Percentiles rank a stretch among this genome's conserved stretches.
Conservation (phyloP, 2,888 invertebrate genomes). For the Imbricaverruca yamaguchii region DNA sequence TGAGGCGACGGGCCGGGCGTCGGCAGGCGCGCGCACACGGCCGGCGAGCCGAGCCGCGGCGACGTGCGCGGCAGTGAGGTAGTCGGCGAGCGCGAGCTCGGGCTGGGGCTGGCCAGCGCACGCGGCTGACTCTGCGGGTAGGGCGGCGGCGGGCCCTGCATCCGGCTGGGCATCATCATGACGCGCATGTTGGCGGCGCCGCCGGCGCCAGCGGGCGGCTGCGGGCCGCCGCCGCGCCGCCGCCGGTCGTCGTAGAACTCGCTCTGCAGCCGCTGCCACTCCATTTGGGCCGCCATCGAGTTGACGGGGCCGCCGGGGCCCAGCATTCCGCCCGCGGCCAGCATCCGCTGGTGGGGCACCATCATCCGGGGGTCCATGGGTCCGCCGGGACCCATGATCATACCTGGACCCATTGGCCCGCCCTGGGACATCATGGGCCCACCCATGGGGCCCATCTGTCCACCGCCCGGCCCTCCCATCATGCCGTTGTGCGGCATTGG, state of each 20-base stretch:
- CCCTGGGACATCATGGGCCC: constrained; percentile 38
- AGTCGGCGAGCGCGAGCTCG: constrained; percentile 33
- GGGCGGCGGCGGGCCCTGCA: constrained; percentile 68
- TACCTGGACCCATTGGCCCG: constrained; percentile 34
- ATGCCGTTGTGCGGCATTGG: constrained; percentile 24
- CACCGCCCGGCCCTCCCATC: constrained; percentile 25
- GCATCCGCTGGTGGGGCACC: constrained; percentile 32
- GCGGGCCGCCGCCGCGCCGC: constrained; percentile 35
- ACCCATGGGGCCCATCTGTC: constrained; percentile 30
- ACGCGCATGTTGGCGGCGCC: constrained; percentile 36
- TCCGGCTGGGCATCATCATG: constrained; percentile 35
- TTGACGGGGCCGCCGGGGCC: constrained; percentile 32
- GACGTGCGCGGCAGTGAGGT: constrained; percentile 29
- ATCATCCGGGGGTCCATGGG: constrained; percentile 29
- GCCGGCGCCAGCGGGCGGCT: constrained; percentile 38
- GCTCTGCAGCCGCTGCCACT: constrained; percentile 85
- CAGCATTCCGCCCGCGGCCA: constrained; percentile 32
- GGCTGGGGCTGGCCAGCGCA: constrained; percentile 42
- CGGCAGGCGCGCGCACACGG: constrained; percentile 54
- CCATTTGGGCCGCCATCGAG: constrained; percentile 58
- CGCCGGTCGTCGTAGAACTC: constrained; percentile 69
- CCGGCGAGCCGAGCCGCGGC: constrained; percentile 58
- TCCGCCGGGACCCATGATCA: constrained; percentile 33
- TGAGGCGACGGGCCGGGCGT: constrained; percentile 25
- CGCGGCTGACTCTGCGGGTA: constrained; percentile 66